These are phyloP conservation scores for Acrobasis repandana DNA, from an alignment of 2,888 invertebrate genomes.

Conservation along the genomic window DNA sequence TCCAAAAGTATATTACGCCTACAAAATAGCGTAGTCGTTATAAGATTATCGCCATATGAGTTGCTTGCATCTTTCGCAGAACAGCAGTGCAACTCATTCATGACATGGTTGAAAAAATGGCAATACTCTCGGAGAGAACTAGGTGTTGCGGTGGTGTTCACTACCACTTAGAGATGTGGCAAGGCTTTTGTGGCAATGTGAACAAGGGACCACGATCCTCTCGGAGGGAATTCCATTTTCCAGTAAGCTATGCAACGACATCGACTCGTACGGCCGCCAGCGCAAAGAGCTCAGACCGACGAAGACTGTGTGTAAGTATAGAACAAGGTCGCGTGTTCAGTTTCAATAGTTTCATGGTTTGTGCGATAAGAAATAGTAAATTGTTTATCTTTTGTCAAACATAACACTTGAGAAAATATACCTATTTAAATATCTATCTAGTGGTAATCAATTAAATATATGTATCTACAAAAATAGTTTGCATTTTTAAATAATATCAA, in stretches of 20 bases:
- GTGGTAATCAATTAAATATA: slow-evolving; percentile 78
- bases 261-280: slow-evolving; percentile 36
- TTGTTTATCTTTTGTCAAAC: slow-evolving; percentile 67
- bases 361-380: slow-evolving; percentile 60
- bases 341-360: slow-evolving; percentile 53
- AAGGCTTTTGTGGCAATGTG: background rate
- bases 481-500: slow-evolving; percentile 68
- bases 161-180: background rate
- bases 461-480: slow-evolving; percentile 81
- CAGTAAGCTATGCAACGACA: slow-evolving; percentile 48
- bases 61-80: slow-evolving; percentile 66
- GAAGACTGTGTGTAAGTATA: slow-evolving; percentile 18
- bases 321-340: slow-evolving; percentile 41
- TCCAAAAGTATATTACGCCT: slow-evolving; percentile 84
- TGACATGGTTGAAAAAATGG: slow-evolving; percentile 66
- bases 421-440: slow-evolving; percentile 71
- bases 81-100: slow-evolving; percentile 72
- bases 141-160: slow-evolving; percentile 31
- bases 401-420: slow-evolving; percentile 77
- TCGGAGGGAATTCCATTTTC: slow-evolving; percentile 48
- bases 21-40: slow-evolving; percentile 83
- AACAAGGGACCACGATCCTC: slow-evolving; percentile 30
- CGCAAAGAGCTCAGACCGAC: background rate
- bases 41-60: slow-evolving; percentile 81
- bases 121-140: slow-evolving; percentile 64